These are phyloP conservation scores for Neoitamus cyanurus DNA, from an alignment of 2,888 invertebrate species.

Conservation along the genomic window DNA sequence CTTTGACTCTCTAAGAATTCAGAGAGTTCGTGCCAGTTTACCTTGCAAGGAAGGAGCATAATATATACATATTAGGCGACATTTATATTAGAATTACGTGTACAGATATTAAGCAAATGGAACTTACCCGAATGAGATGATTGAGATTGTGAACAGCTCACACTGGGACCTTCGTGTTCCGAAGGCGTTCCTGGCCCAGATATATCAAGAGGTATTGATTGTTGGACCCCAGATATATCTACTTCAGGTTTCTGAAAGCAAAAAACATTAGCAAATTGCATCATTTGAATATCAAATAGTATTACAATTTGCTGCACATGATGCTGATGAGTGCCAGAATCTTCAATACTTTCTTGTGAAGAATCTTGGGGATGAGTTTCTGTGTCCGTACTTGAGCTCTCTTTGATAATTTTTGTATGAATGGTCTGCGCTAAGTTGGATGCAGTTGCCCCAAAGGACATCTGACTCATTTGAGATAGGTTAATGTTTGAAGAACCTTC, in stretches of 20 bases:
- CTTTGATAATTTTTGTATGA: constrained; percentile 65
- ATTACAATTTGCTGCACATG: constrained; percentile 68
- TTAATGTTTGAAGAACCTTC: constrained; percentile 64
- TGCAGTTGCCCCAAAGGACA: constrained; percentile 67
- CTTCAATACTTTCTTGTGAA: constrained; percentile 69
- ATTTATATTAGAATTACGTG: neutral
- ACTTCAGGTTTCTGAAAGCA: constrained; percentile 64
- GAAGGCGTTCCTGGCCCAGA: constrained; percentile 63
- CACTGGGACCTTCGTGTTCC: constrained; percentile 64
- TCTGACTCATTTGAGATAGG: constrained; percentile 68
- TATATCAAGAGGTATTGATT: constrained; percentile 66
- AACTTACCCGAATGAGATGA: constrained; percentile 65
- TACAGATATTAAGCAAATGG: neutral
- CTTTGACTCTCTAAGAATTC: neutral
- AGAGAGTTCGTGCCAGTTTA: neutral
- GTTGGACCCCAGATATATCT: constrained; percentile 64
- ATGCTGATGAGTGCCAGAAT: constrained; percentile 63
- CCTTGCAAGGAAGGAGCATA: neutral
- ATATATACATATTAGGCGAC: neutral
- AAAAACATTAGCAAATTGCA: constrained; percentile 52
- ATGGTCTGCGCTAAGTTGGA: constrained; percentile 63
- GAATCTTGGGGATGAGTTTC: constrained; percentile 69
- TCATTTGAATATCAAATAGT: neutral
- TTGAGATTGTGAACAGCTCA: constrained; percentile 60
- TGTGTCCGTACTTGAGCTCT: constrained; percentile 67